Evolutionary conservation across 2,888 invertebrate genomes (phyloP).

Genomic region (Sipha maydis): DNA sequence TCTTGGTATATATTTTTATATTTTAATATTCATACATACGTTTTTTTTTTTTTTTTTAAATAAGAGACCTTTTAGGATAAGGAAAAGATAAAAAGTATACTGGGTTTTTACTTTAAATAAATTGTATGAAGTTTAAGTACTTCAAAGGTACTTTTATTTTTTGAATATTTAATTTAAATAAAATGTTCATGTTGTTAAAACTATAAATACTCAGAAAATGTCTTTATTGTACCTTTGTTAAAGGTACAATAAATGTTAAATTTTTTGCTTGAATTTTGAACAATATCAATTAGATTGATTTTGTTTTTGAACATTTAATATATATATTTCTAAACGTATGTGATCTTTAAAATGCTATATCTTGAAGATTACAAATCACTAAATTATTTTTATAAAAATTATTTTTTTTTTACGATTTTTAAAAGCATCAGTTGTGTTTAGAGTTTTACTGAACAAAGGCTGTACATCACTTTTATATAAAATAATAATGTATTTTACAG

Average conservation of each 20-base stretch:
- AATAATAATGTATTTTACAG: not conserved
- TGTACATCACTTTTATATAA: not conserved
- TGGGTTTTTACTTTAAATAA: not conserved
- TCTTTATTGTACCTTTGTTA: no score
- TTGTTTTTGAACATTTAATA: not conserved
- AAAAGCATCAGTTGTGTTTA: not conserved
- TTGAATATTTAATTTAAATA: not conserved
- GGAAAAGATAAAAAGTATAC: not conserved
- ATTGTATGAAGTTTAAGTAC: not conserved
- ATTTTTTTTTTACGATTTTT: not conserved
- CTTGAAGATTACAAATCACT: not conserved
- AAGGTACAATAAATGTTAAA: no score
- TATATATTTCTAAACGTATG: not conserved
- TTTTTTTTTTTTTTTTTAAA: no score
- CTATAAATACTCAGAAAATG: no score
- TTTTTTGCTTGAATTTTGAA: not conserved
- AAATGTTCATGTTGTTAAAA: no score
- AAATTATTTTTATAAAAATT: not conserved
- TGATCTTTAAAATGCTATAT: not conserved
- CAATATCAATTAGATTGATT: not conserved
- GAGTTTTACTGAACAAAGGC: not conserved
- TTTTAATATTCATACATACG: no score
- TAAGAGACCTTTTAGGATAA: not conserved
- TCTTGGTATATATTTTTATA: no score
- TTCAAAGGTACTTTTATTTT: no score